Evolutionary conservation across 2,888 invertebrate species (phyloP), one percentile per base, ranked within the genome.

Genomic region (Nemurella pictetii): DNA sequence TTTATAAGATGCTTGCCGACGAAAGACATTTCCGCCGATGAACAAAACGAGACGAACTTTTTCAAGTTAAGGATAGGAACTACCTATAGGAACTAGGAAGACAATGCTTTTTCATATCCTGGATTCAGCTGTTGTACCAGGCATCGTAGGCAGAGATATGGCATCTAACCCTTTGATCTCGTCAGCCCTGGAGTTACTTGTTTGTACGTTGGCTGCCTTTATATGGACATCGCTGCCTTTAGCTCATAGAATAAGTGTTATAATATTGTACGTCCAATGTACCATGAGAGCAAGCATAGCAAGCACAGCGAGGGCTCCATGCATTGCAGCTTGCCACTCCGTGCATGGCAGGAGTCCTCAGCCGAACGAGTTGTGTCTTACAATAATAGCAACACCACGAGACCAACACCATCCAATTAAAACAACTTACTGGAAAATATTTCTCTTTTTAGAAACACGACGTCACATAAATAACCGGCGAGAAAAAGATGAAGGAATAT

Each of bases 391-490:
- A 55, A 55, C 55, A 55, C 55, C 55, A 55, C 26, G 75, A 75
- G 75, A 1, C 26, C 27, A 75, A 28, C 75, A 75, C 28, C 78
- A 78, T 29, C 78, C 78, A 78, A 78, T 78, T 78, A 78, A 78
- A 78, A 78, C 78, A 78, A 78, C 29, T 78, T 78, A 30, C n/a
- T n/a, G 28, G 29, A 78, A 78, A 78, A 78, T 30, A 78, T 5
- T 30, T 30, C 30, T 28, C 75, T 26, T 75, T 75, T 28, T 27
- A 78, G 30, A 78, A 78, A 78, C 78, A 78, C 30, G 78, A 78
- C 78, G 30, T 28, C 78, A 78, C 78, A 78, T 78, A 78, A 78
- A 78, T 78, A 78, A 78, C 78, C 78, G 28, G 4, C 30, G 30
- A 12, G 75, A 75, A 26, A 75, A 75, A 75, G 75, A 26, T 27